Evolutionary conservation across 2,797 vertebrate species (phyloP).

Genomic region (Phylloscopus collybita): DNA sequence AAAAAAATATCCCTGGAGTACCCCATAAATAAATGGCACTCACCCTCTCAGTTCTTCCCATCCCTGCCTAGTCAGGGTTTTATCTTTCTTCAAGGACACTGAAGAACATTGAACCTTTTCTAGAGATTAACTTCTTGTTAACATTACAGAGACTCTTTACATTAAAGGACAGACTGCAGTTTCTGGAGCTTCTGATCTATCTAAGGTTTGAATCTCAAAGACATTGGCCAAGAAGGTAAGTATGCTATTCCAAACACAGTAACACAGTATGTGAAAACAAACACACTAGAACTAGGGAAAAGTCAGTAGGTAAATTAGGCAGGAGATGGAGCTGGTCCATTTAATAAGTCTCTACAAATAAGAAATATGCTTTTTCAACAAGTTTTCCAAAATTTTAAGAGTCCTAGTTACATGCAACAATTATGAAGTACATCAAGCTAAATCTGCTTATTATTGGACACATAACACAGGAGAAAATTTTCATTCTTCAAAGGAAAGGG

Average conservation of each 20-base stretch:
- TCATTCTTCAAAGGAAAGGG: neutral
- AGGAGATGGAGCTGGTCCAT: neutral
- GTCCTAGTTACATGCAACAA: neutral
- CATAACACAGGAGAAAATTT: neutral
- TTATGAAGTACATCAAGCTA: neutral
- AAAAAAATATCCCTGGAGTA: neutral
- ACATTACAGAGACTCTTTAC: neutral
- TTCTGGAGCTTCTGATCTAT: neutral
- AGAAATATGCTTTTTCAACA: neutral
- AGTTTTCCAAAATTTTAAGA: neutral
- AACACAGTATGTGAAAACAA: neutral
- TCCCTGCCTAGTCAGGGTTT: neutral
- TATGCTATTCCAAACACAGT: neutral
- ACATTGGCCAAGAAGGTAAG: accelerated
- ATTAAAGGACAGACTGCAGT: neutral
- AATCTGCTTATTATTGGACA: neutral
- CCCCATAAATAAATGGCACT: neutral
- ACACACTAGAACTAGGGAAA: neutral
- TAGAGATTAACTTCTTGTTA: neutral
- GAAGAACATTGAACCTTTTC: neutral
- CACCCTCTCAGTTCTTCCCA: neutral
- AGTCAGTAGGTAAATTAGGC: neutral
- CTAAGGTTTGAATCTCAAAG: neutral
- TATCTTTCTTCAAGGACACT: neutral
- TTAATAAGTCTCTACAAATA: neutral